Evolutionary conservation across 2,113 vertebrate genomes (phyloP).

Genomic region (Pipra filicauda): DNA sequence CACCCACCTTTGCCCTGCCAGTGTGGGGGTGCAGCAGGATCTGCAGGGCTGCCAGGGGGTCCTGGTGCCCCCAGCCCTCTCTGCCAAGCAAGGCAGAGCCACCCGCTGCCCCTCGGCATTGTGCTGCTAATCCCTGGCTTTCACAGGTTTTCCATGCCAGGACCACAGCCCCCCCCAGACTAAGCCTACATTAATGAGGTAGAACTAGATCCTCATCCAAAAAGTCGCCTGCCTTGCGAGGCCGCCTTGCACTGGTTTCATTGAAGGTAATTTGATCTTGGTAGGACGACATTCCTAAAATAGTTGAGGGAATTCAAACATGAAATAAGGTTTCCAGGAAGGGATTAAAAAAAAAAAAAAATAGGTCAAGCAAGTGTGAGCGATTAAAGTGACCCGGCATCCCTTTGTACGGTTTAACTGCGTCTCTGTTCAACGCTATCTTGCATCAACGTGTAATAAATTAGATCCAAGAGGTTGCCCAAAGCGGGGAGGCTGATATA

Average conservation of each 20-base stretch:
- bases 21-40: fast-evolving
- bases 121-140: not conserved
- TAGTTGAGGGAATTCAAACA: slow-evolving; percentile 68
- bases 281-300: slow-evolving; percentile 66
- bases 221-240: not conserved
- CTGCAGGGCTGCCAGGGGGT: not conserved
- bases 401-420: not conserved
- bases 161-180: not conserved
- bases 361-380: slow-evolving; percentile 61
- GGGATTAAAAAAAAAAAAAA: slow-evolving; percentile 32
- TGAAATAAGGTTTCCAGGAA: slow-evolving; percentile 67
- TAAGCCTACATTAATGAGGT: slow-evolving; percentile 42
- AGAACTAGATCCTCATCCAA: not conserved
- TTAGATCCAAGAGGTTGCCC: not conserved
- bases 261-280: slow-evolving; percentile 51
- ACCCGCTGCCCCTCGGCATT: not conserved
- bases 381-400: slow-evolving; percentile 37
- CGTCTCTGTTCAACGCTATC: not conserved
- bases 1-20: not conserved
- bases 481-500: not conserved
- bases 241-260: not conserved
- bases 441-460: not conserved
- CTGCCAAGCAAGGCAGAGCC: not conserved
- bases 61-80: not conserved
- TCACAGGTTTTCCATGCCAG: not conserved